Percentiles rank a stretch among this genome's conserved stretches.
Conservation (phyloP, 2,113 vertebrate genomes). For the Bambusicola thoracicus region DNA sequence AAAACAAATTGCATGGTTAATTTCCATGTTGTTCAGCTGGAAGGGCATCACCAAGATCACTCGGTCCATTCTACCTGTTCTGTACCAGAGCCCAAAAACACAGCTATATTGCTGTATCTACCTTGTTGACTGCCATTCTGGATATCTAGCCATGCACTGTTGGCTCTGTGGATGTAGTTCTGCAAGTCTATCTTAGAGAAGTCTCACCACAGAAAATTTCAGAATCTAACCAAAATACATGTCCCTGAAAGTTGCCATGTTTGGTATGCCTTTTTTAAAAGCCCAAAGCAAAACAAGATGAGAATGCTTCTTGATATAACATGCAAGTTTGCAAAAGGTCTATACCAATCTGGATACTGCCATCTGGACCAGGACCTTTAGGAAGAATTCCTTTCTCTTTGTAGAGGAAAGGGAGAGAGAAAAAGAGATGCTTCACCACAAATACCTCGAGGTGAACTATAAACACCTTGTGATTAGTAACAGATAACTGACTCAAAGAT, state of each 20-base stretch:
- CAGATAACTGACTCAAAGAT: not conserved
- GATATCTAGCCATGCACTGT: accelerated
- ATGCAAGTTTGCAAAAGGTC: not conserved
- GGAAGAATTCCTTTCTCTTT: not conserved
- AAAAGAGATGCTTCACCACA: not conserved
- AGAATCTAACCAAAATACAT: not conserved
- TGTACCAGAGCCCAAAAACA: not conserved
- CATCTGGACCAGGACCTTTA: not conserved
- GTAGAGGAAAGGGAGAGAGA: not conserved
- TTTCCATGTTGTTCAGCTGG: not conserved
- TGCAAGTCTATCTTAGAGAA: not conserved
- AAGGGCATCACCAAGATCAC: not conserved
- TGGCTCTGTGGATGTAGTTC: not conserved
- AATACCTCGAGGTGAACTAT: not conserved
- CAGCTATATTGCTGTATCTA: not conserved
- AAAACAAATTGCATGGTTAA: not conserved
- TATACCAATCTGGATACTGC: not conserved
- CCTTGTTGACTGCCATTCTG: not conserved
- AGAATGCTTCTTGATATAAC: not conserved
- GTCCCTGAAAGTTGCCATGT: not conserved
- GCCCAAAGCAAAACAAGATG: not conserved
- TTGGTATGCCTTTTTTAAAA: not conserved
- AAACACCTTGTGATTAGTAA: not conserved
- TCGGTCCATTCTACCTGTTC: not conserved
- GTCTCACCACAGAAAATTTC: not conserved